phyloP scores from a whole-genome alignment of 2,888 invertebrate species.

The Pharmacophagus antenor region DNA sequence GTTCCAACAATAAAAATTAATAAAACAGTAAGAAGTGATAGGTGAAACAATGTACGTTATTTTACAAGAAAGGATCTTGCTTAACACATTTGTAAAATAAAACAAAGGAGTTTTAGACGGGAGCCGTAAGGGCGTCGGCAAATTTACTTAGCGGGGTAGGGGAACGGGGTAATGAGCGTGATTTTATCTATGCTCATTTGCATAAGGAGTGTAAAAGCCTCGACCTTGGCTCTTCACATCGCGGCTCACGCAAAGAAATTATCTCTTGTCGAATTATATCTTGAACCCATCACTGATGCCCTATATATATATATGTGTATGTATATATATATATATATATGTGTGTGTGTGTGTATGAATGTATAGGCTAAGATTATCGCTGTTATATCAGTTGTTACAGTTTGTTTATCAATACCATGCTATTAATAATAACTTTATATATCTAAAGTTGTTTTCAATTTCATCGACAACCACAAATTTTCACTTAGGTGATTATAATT shows the following conservation, averaged over 20 bases:
- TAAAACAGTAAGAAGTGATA: slow-evolving; percentile 60
- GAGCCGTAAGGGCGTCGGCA: slow-evolving; percentile 59
- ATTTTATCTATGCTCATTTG: slow-evolving; percentile 76
- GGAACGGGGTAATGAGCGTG: slow-evolving; percentile 64
- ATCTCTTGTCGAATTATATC: slow-evolving; percentile 36
- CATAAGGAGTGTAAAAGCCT: slow-evolving; percentile 68
- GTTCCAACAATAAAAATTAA: no score
- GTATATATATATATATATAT: no score
- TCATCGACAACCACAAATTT: neutral
- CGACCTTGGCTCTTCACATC: slow-evolving; percentile 74
- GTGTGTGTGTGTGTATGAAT: no score
- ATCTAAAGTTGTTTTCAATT: neutral
- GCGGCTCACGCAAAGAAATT: slow-evolving; percentile 55
- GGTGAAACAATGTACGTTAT: slow-evolving; percentile 72
- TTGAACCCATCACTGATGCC: neutral
- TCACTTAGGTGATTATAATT: no score
- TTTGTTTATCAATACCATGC: no score
- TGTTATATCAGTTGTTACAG: neutral
- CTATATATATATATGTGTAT: no score
- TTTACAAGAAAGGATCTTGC: slow-evolving; percentile 71
- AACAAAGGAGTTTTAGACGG: slow-evolving; percentile 66
- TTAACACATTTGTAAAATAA: slow-evolving; percentile 67
- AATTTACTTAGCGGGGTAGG: slow-evolving; percentile 58
- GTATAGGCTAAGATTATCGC: neutral
- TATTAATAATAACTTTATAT: neutral